These are phyloP conservation scores for Spialia ferax DNA, from an alignment of 2,888 invertebrate species.

Conservation along the genomic window DNA sequence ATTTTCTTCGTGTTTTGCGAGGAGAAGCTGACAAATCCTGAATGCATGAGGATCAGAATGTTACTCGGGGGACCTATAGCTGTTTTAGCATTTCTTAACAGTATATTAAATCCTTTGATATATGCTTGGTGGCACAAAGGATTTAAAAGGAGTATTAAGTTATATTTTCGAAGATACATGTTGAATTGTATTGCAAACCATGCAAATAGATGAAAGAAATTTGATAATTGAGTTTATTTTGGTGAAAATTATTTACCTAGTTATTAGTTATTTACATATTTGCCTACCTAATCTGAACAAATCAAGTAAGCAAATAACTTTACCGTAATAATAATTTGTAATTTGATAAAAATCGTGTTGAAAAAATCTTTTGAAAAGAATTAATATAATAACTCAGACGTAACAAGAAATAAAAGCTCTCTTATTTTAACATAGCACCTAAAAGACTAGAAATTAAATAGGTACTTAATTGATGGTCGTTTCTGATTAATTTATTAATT, in stretches of 20 bases:
- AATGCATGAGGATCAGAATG: slow-evolving; percentile 78
- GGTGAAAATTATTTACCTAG: too few species aligned
- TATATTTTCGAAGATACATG: slow-evolving; percentile 54
- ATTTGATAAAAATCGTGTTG: too few species aligned
- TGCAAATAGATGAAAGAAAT: slow-evolving; percentile 24
- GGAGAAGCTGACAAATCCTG: slow-evolving; percentile 70
- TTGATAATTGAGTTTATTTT: not conserved
- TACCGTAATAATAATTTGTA: too few species aligned
- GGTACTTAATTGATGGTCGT: too few species aligned
- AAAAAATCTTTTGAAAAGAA: too few species aligned
- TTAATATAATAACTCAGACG: too few species aligned
- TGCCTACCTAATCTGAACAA: too few species aligned
- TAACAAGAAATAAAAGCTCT: too few species aligned
- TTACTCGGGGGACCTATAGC: slow-evolving; percentile 87
- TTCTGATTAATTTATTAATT: too few species aligned
- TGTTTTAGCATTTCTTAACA: slow-evolving; percentile 87
- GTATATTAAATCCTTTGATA: slow-evolving; percentile 88
- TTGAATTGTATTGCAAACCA: slow-evolving; percentile 22
- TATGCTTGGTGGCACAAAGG: slow-evolving; percentile 92
- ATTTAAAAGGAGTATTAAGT: slow-evolving; percentile 82
- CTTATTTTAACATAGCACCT: too few species aligned
- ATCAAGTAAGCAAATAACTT: too few species aligned
- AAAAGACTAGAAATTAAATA: too few species aligned
- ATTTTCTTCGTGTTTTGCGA: slow-evolving; percentile 85
- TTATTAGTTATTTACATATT: not conserved